Evolutionary conservation across 2,797 vertebrate genomes (phyloP).

Genomic region (Myripristis murdjan): DNA sequence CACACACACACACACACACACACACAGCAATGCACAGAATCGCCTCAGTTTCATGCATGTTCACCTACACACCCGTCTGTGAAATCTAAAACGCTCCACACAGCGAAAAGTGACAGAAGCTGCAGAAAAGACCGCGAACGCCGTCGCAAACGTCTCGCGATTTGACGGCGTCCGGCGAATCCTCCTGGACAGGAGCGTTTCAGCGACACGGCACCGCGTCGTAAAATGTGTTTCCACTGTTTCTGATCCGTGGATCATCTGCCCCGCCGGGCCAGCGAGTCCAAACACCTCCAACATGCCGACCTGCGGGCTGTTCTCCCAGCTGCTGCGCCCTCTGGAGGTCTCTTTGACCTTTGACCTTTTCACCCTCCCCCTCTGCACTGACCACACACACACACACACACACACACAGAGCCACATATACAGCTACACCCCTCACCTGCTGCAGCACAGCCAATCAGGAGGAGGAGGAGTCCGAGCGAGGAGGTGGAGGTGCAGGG

Average conservation of each 20-base stretch:
- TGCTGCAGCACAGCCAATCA: constrained; percentile 80
- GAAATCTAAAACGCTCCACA: background rate
- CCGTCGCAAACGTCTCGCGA: background rate
- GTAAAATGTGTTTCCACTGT: too few species aligned
- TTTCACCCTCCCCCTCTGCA: background rate
- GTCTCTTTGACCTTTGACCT: constrained; percentile 42
- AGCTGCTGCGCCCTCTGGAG: background rate
- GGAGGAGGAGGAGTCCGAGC: constrained; percentile 73
- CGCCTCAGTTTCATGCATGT: constrained; percentile 25
- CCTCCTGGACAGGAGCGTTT: background rate
- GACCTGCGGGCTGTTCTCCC: background rate
- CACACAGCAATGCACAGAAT: constrained; percentile 30
- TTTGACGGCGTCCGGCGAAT: background rate
- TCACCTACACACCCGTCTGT: constrained; percentile 22
- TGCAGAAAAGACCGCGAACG: background rate
- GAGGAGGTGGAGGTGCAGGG: constrained; percentile 26
- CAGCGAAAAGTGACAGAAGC: too few species aligned
- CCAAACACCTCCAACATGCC: background rate
- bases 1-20: constrained; percentile 10
- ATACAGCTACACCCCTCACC: constrained; percentile 70
- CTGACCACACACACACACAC: background rate
- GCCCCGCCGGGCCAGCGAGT: constrained; percentile 1
- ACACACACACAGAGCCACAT: too few species aligned
- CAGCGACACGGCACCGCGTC: background rate
- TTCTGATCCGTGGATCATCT: constrained; percentile 8